Evolutionary conservation across 2,888 invertebrate genomes (phyloP), one percentile per base, ranked within the genome.

Genomic region (Palloptera scutellata): DNA sequence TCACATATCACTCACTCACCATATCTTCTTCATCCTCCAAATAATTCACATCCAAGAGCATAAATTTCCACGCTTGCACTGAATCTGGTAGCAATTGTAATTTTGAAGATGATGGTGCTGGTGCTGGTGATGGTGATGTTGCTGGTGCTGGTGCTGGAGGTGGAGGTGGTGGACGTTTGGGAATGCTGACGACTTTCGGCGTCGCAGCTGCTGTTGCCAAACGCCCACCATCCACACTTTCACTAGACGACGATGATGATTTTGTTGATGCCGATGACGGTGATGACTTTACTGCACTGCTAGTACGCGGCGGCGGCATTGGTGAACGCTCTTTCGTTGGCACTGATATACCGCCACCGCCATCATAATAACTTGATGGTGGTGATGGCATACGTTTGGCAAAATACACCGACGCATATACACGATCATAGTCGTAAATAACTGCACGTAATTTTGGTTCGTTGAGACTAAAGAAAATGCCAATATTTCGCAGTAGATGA

Each of bases 11-110:
- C 40, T 54, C 43, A 80, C 85, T 85, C 72, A 85, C 85, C 84
- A 85, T 78, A 71, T 85, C 85, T 79, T 85, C 85, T 77, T 85
- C 85, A 76, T 85, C 85, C 74, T 85, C 85, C 59, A 81, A 75
- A 64, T 78, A 82, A 73, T 82, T 78, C 61, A 80, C 78, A 75
- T 81, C 74, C 72, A 81, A 76, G 45, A 85, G 75, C 76, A 79
- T 77, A 64, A 77, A 78, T 70, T 84, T 84, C 85, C 85, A 85
- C 13, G 83, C 84, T 72, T 82, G 74, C 68, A 85, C 84, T 51
- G 81, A 80, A 61, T 77, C 76, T 42, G 82, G 75, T 17, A 79
- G 67, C 61, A 77, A 67, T 13, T 73, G 73, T 0, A 71, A 73
- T 54, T 72, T 75, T 12, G 77, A 73, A 71, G 48, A 73, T 69